Percentiles rank a stretch among this genome's conserved stretches.
Conservation (phyloP, 2,113 vertebrate species). For the Psettodes erumei region DNA sequence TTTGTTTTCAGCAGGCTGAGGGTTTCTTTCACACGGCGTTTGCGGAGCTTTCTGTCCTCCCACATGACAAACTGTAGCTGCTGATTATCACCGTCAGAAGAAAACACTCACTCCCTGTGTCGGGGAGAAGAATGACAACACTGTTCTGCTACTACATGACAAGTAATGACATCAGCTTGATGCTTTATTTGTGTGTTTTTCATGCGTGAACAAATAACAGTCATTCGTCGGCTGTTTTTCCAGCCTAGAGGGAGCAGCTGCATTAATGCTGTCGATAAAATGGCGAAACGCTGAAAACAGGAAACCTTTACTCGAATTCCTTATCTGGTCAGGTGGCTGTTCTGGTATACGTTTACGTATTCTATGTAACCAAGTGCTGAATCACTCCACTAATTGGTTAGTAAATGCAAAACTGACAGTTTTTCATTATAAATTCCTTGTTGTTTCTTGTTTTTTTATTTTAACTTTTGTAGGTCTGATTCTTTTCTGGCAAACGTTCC, state of each 20-base stretch:
- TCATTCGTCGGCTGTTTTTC: not conserved
- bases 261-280: not conserved
- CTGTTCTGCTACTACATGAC: not conserved
- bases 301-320: too few species aligned
- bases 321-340: too few species aligned
- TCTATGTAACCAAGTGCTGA: too few species aligned
- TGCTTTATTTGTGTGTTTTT: not conserved
- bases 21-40: not conserved
- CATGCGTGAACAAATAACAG: not conserved
- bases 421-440: too few species aligned
- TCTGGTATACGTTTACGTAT: too few species aligned
- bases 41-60: not conserved
- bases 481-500: not conserved
- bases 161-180: not conserved
- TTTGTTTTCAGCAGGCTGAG: conserved; percentile 6
- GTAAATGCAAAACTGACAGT: too few species aligned
- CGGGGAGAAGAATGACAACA: not conserved
- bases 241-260: not conserved
- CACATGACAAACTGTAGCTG: not conserved
- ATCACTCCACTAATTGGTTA: too few species aligned
- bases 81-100: not conserved
- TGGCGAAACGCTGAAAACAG: too few species aligned
- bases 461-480: too few species aligned
- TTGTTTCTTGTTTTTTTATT: too few species aligned
- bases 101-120: not conserved